Conservation (phyloP, 1,140 invertebrate species). For the Tribolium castaneum region DNA sequence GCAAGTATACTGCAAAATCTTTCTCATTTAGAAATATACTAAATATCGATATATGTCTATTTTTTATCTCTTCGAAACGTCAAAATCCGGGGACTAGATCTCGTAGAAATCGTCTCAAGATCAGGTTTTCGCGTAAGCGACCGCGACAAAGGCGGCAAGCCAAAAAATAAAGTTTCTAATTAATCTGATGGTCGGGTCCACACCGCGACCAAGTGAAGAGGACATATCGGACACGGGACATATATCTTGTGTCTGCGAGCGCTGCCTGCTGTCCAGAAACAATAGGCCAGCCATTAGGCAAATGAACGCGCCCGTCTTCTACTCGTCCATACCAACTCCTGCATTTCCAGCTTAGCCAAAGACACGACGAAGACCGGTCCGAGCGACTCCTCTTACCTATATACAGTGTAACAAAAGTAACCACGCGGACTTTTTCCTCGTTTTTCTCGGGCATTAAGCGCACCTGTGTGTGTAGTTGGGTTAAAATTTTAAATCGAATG, state of each 20-base stretch:
- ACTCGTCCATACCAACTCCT: conserved; percentile 4
- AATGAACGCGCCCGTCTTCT: conserved; percentile 40
- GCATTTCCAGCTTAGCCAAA: conserved; percentile 23
- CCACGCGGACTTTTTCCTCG: conserved; percentile 17
- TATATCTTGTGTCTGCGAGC: conserved; percentile 46
- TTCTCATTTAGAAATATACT: no score
- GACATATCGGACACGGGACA: conserved; percentile 42
- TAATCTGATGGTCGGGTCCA: conserved; percentile 45
- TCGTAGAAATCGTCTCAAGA: background rate
- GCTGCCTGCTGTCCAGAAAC: conserved; percentile 47
- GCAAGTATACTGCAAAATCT: no score
- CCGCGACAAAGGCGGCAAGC: conserved; percentile 39
- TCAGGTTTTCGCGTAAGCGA: conserved; percentile 12
- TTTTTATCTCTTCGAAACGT: no score
- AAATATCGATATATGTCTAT: no score
- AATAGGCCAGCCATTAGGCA: conserved; percentile 51
- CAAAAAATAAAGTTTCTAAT: conserved; percentile 47
- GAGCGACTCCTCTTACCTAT: conserved; percentile 11
- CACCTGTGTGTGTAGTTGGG: conserved; percentile 40
- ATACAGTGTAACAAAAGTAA: conserved; percentile 43
- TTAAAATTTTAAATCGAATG: conserved; percentile 47
- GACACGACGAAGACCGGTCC: conserved; percentile 7
- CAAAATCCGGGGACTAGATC: no score
- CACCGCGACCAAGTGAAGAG: conserved; percentile 24
- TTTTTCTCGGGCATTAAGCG: conserved; percentile 21